phyloP scores from a whole-genome alignment of 2,113 vertebrate species.

The Dasypus novemcinctus region DNA sequence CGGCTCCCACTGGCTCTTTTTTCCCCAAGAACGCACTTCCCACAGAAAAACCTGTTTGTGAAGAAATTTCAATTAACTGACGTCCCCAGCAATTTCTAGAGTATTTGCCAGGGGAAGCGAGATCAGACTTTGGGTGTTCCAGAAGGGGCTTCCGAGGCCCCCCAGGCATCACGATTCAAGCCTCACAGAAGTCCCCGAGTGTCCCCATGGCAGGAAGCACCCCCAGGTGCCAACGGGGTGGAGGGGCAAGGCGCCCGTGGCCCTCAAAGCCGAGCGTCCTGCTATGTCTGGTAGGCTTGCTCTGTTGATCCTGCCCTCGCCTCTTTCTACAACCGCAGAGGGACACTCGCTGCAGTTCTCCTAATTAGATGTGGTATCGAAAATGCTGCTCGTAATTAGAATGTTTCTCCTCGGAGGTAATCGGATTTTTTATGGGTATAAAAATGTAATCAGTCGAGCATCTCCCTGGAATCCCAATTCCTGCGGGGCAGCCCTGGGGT shows the following conservation, averaged over 20 bases:
- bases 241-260: not conserved
- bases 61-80: not conserved
- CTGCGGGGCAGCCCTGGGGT: not conserved
- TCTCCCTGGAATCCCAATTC: not conserved
- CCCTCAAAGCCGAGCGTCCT: not conserved
- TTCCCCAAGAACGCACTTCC: not conserved
- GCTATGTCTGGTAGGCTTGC: not conserved
- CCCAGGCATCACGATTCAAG: too few relatives aligned
- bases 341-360: not conserved
- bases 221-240: not conserved
- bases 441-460: not conserved
- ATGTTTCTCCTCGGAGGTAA: not conserved
- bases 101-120: not conserved
- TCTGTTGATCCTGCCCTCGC: not conserved
- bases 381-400: not conserved
- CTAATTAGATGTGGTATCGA: not conserved
- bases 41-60: constrained; percentile 13
- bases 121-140: not conserved
- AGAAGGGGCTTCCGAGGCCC: not conserved
- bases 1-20: not conserved
- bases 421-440: not conserved
- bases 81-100: not conserved
- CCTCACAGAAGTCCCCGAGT: not conserved
- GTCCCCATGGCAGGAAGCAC: not conserved
- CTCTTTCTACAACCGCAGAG: not conserved